phyloP scores from a whole-genome alignment of 2,113 vertebrate species.

The Ornithorhynchus anatinus region DNA sequence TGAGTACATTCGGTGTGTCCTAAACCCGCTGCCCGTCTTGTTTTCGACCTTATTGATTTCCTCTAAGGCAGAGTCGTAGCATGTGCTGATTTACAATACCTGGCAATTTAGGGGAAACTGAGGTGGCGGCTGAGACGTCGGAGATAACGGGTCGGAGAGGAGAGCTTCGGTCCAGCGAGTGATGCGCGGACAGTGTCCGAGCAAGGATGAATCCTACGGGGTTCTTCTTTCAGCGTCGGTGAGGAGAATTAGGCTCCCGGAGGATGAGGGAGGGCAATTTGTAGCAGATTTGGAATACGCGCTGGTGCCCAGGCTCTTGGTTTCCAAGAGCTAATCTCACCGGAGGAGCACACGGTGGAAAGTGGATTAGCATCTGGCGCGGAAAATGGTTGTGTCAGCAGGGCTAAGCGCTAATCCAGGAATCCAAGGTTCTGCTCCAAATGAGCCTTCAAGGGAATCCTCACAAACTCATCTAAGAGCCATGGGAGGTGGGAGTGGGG shows the following conservation, averaged over 20 bases:
- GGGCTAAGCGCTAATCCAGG: constrained; percentile 48
- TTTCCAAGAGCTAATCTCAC: constrained; percentile 55
- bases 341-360: constrained; percentile 32
- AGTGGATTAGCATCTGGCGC: constrained; percentile 44
- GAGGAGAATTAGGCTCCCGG: neutral
- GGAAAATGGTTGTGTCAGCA: constrained; percentile 55
- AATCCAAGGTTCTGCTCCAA: neutral
- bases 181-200: neutral
- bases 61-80: no score
- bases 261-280: constrained; percentile 51
- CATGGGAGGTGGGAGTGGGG: neutral
- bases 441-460: constrained; percentile 3
- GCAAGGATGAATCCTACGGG: neutral
- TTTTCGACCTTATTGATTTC: no score
- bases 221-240: neutral
- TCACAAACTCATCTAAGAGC: neutral
- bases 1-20: no score
- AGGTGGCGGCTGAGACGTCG: neutral
- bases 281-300: constrained; percentile 54
- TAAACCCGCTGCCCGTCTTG: no score
- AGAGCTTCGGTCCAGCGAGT: neutral
- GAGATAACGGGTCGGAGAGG: neutral
- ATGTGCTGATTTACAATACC: neutral
- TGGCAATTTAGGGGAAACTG: neutral
- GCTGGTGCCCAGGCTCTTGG: constrained; percentile 9